Conservation (phyloP, 2,888 invertebrate species). For the Thecocarcelia acutangulata region DNA sequence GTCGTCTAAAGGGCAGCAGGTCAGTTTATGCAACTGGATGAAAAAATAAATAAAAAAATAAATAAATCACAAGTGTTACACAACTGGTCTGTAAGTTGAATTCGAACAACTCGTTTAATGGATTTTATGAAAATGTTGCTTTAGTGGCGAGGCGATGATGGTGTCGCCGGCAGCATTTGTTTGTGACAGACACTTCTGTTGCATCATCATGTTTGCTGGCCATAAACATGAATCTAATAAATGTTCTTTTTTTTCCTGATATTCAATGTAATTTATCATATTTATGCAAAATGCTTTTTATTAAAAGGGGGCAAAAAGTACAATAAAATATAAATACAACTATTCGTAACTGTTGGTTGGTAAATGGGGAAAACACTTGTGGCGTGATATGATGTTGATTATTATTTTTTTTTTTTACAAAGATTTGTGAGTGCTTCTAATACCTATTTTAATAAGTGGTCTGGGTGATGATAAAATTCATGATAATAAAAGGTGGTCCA, state of each 20-base stretch:
- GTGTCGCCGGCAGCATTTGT: constrained; percentile 14
- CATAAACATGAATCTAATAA: constrained; percentile 28
- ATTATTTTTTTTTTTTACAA: constrained; percentile 2
- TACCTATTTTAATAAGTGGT: constrained; percentile 23
- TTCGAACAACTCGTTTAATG: not conserved
- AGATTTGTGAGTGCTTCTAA: not conserved
- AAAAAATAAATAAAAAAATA: constrained; percentile 16
- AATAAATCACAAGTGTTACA: constrained; percentile 5
- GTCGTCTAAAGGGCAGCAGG: constrained; percentile 36
- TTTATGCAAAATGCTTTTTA: constrained; percentile 33
- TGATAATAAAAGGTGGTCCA: too few species aligned
- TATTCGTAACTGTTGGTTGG: constrained; percentile 11
- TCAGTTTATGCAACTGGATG: constrained; percentile 26
- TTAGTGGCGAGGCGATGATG: not conserved
- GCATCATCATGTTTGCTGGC: constrained; percentile 22
- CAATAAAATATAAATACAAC: constrained; percentile 7
- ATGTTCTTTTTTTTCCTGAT: constrained; percentile 12
- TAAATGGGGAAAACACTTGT: constrained; percentile 27
- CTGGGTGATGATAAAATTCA: not conserved
- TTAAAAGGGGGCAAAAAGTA: constrained; percentile 10
- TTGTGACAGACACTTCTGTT: constrained; percentile 24
- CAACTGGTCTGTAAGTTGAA: not conserved
- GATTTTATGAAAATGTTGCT: not conserved
- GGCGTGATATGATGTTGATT: constrained; percentile 22
- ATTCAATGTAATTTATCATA: constrained; percentile 46